Evolutionary conservation across 2,113 vertebrate species (phyloP).

Genomic region (Alethe diademata): DNA sequence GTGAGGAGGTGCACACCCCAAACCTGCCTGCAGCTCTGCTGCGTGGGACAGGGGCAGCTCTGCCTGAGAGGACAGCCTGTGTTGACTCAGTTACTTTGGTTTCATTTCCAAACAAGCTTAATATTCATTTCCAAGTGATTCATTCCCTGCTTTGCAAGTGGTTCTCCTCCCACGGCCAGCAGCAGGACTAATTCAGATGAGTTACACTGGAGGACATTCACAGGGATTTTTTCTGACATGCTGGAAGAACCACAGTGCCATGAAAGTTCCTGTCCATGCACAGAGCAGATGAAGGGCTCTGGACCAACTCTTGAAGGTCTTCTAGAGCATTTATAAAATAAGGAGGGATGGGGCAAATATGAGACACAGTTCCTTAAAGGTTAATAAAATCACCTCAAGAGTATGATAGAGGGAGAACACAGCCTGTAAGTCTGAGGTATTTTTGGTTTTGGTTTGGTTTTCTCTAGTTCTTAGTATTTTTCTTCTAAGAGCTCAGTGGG

Average conservation of each 20-base stretch:
- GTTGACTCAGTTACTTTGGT: not conserved
- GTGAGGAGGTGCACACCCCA: not conserved
- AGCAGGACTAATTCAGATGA: slow-evolving; percentile 33
- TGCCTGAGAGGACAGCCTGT: not conserved
- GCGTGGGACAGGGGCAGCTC: not conserved
- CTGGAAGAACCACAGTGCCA: not conserved
- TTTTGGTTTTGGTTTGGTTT: not conserved
- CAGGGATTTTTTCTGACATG: not conserved
- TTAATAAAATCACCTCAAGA: not conserved
- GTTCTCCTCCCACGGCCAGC: slow-evolving; percentile 20
- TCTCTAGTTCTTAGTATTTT: not conserved
- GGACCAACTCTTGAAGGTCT: not conserved
- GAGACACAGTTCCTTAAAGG: not conserved
- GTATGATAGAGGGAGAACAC: not conserved
- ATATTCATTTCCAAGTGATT: slow-evolving; percentile 55
- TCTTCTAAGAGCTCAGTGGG: not conserved
- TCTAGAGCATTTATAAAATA: not conserved
- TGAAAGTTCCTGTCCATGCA: not conserved
- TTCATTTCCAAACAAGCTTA: slow-evolving; percentile 40
- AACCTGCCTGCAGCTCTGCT: not conserved
- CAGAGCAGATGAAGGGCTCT: not conserved
- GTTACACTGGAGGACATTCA: not conserved
- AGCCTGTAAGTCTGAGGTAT: not conserved
- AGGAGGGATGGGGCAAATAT: not conserved
- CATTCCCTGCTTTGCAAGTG: slow-evolving; percentile 24